These are phyloP conservation scores for Micromesistius poutassou DNA, from an alignment of 2,797 vertebrate genomes.

Conservation along the genomic window DNA sequence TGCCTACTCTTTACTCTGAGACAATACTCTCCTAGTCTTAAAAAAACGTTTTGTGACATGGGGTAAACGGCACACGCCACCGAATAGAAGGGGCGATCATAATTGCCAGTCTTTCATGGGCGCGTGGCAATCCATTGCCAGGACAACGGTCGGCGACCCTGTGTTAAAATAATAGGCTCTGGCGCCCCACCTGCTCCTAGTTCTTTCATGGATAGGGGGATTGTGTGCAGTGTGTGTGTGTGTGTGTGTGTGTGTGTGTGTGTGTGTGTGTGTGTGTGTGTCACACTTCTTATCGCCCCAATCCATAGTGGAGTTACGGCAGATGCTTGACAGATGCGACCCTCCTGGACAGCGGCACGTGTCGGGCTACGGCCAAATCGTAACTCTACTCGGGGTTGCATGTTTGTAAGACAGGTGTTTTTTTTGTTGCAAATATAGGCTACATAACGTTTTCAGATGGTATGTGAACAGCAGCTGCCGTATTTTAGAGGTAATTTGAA, in stretches of 20 bases:
- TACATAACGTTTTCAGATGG: slow-evolving; percentile 28
- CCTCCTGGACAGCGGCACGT: slow-evolving; percentile 37
- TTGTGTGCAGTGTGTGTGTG: background rate
- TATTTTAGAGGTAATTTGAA: background rate
- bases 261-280: slow-evolving; percentile 7
- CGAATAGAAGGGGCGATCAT: too few species aligned
- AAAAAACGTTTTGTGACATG: too few species aligned
- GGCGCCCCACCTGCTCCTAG: slow-evolving; percentile 65
- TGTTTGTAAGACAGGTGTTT: background rate
- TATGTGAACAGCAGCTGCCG: background rate
- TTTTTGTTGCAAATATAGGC: background rate
- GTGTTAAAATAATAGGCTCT: slow-evolving; percentile 44
- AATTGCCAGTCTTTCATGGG: slow-evolving; percentile 35
- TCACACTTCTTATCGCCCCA: slow-evolving; percentile 23
- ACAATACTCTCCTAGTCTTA: too few species aligned
- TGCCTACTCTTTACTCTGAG: too few species aligned
- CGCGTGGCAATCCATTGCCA: slow-evolving; percentile 56
- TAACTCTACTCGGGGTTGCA: slow-evolving; percentile 21
- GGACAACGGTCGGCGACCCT: slow-evolving; percentile 27
- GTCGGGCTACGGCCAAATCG: slow-evolving; percentile 25
- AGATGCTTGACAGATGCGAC: slow-evolving; percentile 39
- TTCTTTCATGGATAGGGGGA: slow-evolving; percentile 21
- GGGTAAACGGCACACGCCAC: too few species aligned
- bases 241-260: background rate
- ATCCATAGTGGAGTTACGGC: slow-evolving; percentile 26